Percentiles rank a stretch among this genome's conserved stretches.
phyloP scores from a whole-genome alignment of 2,888 invertebrate species.

The Lacanobia wlatinum region DNA sequence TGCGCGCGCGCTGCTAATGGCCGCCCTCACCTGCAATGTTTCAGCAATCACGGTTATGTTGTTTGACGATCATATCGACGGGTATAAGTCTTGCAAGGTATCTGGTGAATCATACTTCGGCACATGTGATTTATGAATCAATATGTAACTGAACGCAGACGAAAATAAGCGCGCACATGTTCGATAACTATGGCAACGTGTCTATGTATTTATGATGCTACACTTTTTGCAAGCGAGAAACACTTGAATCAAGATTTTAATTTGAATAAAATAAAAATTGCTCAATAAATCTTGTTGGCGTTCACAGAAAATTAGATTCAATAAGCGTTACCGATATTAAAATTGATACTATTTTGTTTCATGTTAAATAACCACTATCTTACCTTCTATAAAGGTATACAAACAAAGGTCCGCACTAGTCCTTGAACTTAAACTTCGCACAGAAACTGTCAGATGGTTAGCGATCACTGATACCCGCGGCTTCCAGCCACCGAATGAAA shows the following conservation, averaged over 20 bases:
- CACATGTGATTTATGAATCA: constrained; percentile 53
- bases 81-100: constrained; percentile 56
- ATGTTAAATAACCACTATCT: constrained; percentile 48
- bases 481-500: constrained; percentile 70
- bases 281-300: background rate
- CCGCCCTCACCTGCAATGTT: constrained; percentile 85
- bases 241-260: constrained; percentile 10
- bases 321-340: background rate
- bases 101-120: constrained; percentile 64
- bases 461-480: constrained; percentile 74
- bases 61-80: constrained; percentile 68
- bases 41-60: constrained; percentile 74
- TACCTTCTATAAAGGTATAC: constrained; percentile 71
- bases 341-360: background rate
- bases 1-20: constrained; percentile 69
- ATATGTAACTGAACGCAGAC: constrained; percentile 21
- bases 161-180: constrained; percentile 33
- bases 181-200: constrained; percentile 20
- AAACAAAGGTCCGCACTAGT: constrained; percentile 68
- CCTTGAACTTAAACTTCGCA: constrained; percentile 85
- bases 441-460: constrained; percentile 67
- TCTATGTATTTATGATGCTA: background rate
- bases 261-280: background rate
- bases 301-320: background rate
- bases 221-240: background rate